Evolutionary conservation across 2,113 vertebrate genomes (phyloP), one percentile per base, ranked within the genome.

Genomic region (Rhinichthys klamathensis): DNA sequence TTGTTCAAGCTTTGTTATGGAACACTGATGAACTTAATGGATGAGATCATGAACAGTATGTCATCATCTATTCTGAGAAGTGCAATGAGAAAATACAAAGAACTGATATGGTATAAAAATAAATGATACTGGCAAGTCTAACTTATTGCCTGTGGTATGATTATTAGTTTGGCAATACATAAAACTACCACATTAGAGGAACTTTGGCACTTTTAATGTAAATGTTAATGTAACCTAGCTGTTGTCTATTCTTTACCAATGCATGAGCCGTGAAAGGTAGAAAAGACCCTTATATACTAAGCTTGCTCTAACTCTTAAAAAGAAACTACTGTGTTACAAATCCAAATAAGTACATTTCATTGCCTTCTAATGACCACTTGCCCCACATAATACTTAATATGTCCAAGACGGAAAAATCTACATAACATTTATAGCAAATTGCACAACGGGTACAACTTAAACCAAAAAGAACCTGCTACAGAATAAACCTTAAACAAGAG

Each of bases 91-190:
- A 78, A 49, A 44, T 49, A 75, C 58, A 49, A 84, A 61, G 13
- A 12, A 25, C 6, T 23, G 18, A 6, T 46, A 61, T 84, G 60
- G 51, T 49, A 73, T 77, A 79, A 30, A 51, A 58, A 74, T 21
- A 44, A 73, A 70, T 41, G 67, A 70, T 72, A 72, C 25, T 35
- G 69, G 61, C 46, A 72, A 44, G 12, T 46, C 35, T 25, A 63
- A 63, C 35, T 9, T 82, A 49, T 70, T 30, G 25, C 79, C 60
- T 25, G 23, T 74, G 82, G 41, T 74, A 73, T 74, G 23, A 72
- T 51, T 81, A 79, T 85, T 77, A 65, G 56, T 82, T 85, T 87
- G 56, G 65, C 63, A 85, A 85, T 86, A 86, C 58, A 86, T 86
- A 73, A 70, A 51, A 88, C 65, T 41, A 82, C 18, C 54, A 82